Conservation (phyloP, 2,113 vertebrate genomes). For the Polyodon spathula region DNA sequence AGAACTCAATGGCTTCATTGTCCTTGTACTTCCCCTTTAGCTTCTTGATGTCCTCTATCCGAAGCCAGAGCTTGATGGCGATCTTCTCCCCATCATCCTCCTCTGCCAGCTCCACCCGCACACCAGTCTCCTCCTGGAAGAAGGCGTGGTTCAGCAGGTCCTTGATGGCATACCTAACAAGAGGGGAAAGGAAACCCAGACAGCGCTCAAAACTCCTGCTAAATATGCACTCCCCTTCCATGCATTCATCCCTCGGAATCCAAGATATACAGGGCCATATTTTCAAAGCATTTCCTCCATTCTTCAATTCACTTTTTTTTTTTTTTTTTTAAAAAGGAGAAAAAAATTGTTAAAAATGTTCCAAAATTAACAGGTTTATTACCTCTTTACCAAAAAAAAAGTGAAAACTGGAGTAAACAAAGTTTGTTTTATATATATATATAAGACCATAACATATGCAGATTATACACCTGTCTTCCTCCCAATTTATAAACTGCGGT, state of each 20-base stretch:
- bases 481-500: too few relatives aligned
- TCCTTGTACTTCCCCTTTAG: slow-evolving; percentile 98
- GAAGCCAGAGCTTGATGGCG: slow-evolving; percentile 91
- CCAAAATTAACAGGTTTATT: too few relatives aligned
- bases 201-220: slow-evolving; percentile 22
- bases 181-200: background rate
- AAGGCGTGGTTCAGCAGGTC: slow-evolving; percentile 96
- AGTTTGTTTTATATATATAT: too few relatives aligned
- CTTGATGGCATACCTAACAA: slow-evolving; percentile 85
- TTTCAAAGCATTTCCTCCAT: too few relatives aligned
- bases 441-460: too few relatives aligned
- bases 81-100: slow-evolving; percentile 97
- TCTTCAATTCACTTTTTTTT: too few relatives aligned
- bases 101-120: slow-evolving; percentile 93
- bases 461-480: too few relatives aligned
- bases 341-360: too few relatives aligned
- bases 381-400: too few relatives aligned
- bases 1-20: slow-evolving; percentile 97
- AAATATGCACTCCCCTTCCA: background rate
- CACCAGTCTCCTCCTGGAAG: slow-evolving; percentile 96
- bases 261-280: too few relatives aligned
- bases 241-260: slow-evolving; percentile 11
- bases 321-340: too few relatives aligned
- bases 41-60: slow-evolving; percentile 95
- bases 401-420: too few relatives aligned